Conservation (phyloP, 2,888 invertebrate species). For the Lepidonotus clava region DNA sequence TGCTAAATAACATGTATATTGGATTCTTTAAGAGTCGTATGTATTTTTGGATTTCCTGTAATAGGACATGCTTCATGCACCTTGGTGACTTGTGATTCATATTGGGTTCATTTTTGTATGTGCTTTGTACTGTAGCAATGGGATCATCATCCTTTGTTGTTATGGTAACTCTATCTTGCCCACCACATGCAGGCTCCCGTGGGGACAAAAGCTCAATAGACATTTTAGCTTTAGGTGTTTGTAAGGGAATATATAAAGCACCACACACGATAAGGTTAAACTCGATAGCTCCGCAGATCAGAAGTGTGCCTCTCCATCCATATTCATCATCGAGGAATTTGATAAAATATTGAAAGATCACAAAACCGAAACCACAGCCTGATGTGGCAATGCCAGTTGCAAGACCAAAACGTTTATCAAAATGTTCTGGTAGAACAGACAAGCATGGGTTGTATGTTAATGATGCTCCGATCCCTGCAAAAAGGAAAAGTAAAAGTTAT, state of each 20-base stretch:
- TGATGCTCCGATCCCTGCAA: slow-evolving; percentile 57
- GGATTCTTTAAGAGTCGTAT: background rate
- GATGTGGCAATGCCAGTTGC: slow-evolving; percentile 56
- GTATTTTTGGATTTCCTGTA: background rate
- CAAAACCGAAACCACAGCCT: slow-evolving; percentile 55
- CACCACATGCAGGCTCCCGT: too few relatives aligned
- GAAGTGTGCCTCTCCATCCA: slow-evolving; percentile 52
- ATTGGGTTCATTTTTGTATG: too few relatives aligned
- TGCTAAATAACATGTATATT: background rate
- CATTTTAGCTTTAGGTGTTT: background rate
- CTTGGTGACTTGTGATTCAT: too few relatives aligned
- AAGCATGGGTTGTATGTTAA: slow-evolving; percentile 47
- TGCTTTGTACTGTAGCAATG: too few relatives aligned
- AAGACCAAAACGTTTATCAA: slow-evolving; percentile 55
- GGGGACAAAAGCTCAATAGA: background rate
- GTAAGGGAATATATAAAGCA: background rate
- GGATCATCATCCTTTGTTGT: background rate
- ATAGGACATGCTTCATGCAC: background rate
- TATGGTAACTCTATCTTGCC: too few relatives aligned
- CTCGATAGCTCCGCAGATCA: slow-evolving; percentile 30
- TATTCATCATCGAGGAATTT: slow-evolving; percentile 52
- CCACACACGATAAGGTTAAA: background rate
- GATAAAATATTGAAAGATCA: slow-evolving; percentile 52
- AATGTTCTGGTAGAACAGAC: slow-evolving; percentile 55
- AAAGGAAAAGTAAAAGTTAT: background rate